Conservation (phyloP, 2,888 invertebrate species). For the Tuberolachnus salignus region DNA sequence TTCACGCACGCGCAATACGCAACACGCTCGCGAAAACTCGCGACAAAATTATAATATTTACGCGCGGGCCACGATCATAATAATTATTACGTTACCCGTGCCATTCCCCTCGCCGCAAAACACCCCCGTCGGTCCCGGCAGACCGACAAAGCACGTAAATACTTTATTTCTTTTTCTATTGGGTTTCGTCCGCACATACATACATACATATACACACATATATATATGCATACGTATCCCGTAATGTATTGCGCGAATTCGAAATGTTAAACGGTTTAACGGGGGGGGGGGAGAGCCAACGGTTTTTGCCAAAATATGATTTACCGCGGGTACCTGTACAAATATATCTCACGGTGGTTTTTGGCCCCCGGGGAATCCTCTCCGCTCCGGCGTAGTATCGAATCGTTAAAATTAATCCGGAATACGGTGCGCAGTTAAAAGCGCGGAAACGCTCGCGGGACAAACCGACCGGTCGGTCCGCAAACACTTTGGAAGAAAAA, state of each 20-base stretch:
- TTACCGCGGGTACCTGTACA: too few species aligned
- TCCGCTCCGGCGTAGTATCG: too few species aligned
- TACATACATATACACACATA: not conserved
- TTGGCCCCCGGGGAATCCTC: too few species aligned
- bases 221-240: not conserved
- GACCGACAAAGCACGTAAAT: not conserved
- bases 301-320: not conserved
- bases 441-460: too few species aligned
- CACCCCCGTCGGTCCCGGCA: not conserved
- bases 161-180: not conserved
- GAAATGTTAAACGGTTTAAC: not conserved
- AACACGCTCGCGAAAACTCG: constrained; percentile 23
- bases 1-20: not conserved
- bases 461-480: too few species aligned
- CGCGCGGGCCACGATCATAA: not conserved
- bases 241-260: not conserved
- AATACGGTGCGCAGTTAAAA: too few species aligned
- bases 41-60: too few species aligned
- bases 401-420: too few species aligned
- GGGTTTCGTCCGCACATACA: not conserved
- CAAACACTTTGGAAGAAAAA: too few species aligned
- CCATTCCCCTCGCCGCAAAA: not conserved
- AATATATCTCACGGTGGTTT: too few species aligned
- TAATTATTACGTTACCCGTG: not conserved
- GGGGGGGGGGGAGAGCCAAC: too few species aligned